phyloP scores from a whole-genome alignment of 2,888 invertebrate genomes.

The Camponotus fellah region DNA sequence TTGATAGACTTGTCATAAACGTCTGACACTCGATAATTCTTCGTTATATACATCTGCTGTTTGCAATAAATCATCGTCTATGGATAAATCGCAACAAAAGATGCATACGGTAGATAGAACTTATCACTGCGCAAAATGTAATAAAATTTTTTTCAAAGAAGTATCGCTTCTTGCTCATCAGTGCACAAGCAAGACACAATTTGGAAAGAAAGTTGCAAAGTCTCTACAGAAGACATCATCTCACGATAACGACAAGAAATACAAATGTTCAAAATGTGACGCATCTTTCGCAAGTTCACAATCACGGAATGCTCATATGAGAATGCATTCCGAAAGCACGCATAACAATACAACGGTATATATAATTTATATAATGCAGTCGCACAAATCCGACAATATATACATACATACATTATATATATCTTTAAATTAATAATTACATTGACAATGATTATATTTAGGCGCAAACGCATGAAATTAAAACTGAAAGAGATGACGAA shows the following conservation, averaged over 20 bases:
- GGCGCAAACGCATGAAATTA: constrained; percentile 64
- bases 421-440: neutral
- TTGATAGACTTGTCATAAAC: constrained; percentile 78
- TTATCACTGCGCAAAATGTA: constrained; percentile 82
- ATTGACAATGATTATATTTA: constrained; percentile 28
- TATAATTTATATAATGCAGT: neutral
- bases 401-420: neutral
- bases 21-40: constrained; percentile 60
- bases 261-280: constrained; percentile 77
- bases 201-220: constrained; percentile 72
- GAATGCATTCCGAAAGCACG: constrained; percentile 69
- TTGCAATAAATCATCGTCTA: constrained; percentile 77
- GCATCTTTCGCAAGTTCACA: constrained; percentile 77
- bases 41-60: constrained; percentile 71
- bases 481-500: constrained; percentile 70
- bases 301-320: constrained; percentile 79
- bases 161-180: constrained; percentile 79
- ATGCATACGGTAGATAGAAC: constrained; percentile 79
- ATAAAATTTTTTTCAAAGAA: constrained; percentile 83
- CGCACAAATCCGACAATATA: constrained; percentile 10
- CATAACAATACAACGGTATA: constrained; percentile 28
- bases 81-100: constrained; percentile 78
- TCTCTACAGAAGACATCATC: constrained; percentile 63
- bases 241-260: constrained; percentile 72
- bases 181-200: constrained; percentile 71